Base-by-base conservation (phyloP, 2,113 vertebrate species). In the Apistogramma diplotaenia region DNA sequence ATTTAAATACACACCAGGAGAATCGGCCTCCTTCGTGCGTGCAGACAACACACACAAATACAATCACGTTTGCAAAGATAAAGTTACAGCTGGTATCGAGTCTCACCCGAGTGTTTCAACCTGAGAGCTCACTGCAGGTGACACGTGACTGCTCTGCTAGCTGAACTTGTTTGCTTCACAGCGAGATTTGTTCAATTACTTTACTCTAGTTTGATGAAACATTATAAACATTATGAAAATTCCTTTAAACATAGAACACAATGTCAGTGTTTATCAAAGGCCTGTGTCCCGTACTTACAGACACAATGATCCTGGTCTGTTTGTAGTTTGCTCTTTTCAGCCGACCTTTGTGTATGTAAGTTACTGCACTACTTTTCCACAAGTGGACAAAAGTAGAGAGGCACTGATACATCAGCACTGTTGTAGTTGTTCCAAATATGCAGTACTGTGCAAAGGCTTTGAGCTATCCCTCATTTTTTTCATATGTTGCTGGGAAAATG, bases 331-430 rank as follows among this genome's bases (percentile, higher is more conserved):
- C 72, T 37, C 82, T 83, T 56, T 61, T 72, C 37, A 49, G 10
- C 31, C 40, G 19, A 79, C 57, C 4, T 54, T 71, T 40, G 25
- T 8, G 31, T 78, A 87, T 87, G n/a, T 74, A 73, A 51, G 57
- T 89, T 87, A 78, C 85, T 67, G 78, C 58, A 62, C 71, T 74
- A 49, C 25, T 82, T 87, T 87, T 74, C 80, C 83, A 84, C 76
- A 84, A n/a, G 40, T 60, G 40, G 29, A 33, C 58, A 57, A 53
- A 13, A 25, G 46, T 4, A 43, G 29, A 53, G 4, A 61, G 54
- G 67, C 57, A 46, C 23, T 59, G 49, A 40, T 62, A 62, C 15
- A 23, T 40, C 43, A 51, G 25, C n/a, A 23, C 51, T 53, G 8
- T 53, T n/a, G 49, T 19, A 51, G 19, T 18, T 51, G 19, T 51